A percentile compares a stretch with the other conserved stretches of the same genome.
Conservation (phyloP, 2,888 invertebrate genomes). For the Napeogenes inachia region DNA sequence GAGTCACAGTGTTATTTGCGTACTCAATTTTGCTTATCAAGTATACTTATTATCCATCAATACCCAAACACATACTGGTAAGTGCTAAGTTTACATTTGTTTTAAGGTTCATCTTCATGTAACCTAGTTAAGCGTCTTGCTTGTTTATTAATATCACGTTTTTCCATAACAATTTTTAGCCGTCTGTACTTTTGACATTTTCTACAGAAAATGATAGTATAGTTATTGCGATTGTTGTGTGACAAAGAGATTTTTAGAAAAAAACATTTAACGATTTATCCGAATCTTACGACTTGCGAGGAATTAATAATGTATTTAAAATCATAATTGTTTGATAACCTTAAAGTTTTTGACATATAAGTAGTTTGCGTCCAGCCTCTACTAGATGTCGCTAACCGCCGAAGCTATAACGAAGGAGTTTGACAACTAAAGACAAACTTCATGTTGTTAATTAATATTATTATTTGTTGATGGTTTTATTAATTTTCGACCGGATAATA, state of each 20-base stretch:
- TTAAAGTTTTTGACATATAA: slow-evolving; percentile 39
- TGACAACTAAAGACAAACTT: background rate
- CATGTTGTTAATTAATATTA: background rate
- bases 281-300: background rate
- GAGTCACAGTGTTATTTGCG: slow-evolving; percentile 54
- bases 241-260: background rate
- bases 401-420: background rate
- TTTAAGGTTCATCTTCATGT: slow-evolving; percentile 7
- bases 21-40: slow-evolving; percentile 26
- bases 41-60: slow-evolving; percentile 9
- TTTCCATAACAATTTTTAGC: slow-evolving; percentile 23
- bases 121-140: background rate
- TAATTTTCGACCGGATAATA: background rate
- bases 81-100: slow-evolving; percentile 39
- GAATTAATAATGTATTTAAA: slow-evolving; percentile 5
- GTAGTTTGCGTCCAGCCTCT: slow-evolving; percentile 25
- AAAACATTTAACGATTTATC: background rate
- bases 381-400: slow-evolving; percentile 44
- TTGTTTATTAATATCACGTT: background rate
- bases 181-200: slow-evolving; percentile 32
- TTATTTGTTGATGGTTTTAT: background rate
- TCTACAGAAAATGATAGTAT: background rate
- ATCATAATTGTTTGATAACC: slow-evolving; percentile 45
- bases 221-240: background rate
- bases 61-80: slow-evolving; percentile 38